Conservation (phyloP, 2,113 vertebrate genomes). For the Ptilonorhynchus violaceus region DNA sequence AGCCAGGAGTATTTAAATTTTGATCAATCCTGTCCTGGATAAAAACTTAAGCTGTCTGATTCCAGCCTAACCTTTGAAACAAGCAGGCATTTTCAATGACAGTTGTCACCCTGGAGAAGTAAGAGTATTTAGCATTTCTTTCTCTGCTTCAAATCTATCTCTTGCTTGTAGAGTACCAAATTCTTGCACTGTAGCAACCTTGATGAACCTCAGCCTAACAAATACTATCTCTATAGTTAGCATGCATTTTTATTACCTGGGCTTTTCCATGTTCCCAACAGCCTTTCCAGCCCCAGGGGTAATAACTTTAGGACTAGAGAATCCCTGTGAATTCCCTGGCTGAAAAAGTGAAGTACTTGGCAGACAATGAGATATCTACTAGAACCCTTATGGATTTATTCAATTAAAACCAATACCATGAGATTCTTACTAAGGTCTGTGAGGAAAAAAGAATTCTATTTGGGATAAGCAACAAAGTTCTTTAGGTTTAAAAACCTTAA, state of each 20-base stretch:
- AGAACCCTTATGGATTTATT: constrained; percentile 13
- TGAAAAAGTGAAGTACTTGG: not conserved
- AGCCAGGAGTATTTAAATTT: not conserved
- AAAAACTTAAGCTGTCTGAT: not conserved
- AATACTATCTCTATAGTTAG: not conserved
- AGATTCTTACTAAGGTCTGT: not conserved
- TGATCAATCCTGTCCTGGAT: not conserved
- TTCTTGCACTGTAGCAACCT: not conserved
- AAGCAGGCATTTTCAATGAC: not conserved
- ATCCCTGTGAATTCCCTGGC: not conserved
- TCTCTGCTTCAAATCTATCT: not conserved
- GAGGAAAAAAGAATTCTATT: not conserved
- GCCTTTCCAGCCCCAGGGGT: not conserved
- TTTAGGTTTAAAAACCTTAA: not conserved
- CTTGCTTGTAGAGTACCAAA: not conserved
- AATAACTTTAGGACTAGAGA: not conserved
- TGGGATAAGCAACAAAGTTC: not conserved
- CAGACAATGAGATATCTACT: not conserved
- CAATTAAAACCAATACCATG: constrained; percentile 14
- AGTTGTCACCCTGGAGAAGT: not conserved
- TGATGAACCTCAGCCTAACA: not conserved
- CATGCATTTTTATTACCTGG: not conserved
- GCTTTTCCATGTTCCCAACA: not conserved
- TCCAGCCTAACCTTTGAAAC: not conserved
- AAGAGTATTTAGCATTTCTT: not conserved